A percentile compares a stretch with the other conserved stretches of the same genome.
phyloP scores from a whole-genome alignment of 2,797 vertebrate genomes.

The Alosa sapidissima region DNA sequence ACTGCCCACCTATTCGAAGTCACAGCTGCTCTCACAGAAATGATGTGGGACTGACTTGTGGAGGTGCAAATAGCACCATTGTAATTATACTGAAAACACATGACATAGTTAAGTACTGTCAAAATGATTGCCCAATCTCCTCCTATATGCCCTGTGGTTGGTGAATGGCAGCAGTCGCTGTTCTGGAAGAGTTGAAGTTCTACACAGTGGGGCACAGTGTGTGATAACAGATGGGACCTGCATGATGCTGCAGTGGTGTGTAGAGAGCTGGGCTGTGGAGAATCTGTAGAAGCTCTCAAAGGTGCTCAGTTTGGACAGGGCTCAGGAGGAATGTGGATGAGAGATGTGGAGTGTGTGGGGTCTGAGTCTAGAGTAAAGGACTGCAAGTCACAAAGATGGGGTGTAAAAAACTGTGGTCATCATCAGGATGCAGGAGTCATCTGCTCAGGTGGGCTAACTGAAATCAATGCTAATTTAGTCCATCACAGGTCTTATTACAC shows the following conservation, averaged over 20 bases:
- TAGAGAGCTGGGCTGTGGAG: constrained; percentile 59
- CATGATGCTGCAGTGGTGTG: constrained; percentile 50
- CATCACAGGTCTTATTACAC: background rate
- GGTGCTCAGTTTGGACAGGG: constrained; percentile 32
- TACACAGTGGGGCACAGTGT: constrained; percentile 45
- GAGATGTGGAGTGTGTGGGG: background rate
- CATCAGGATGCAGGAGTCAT: background rate
- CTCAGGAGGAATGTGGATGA: constrained; percentile 20
- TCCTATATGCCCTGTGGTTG: constrained; percentile 13
- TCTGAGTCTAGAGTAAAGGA: background rate
- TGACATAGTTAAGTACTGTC: too few species aligned
- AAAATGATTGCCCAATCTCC: too few species aligned
- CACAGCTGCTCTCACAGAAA: too few species aligned
- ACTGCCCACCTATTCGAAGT: too few species aligned
- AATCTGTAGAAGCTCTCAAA: constrained; percentile 46
- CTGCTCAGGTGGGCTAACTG: background rate
- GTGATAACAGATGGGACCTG: constrained; percentile 49
- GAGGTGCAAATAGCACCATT: too few species aligned
- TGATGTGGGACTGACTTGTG: too few species aligned
- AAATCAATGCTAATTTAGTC: background rate
- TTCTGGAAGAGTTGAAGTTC: constrained; percentile 33
- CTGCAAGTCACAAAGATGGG: background rate
- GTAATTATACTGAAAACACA: too few species aligned
- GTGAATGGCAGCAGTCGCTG: constrained; percentile 10
- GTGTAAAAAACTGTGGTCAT: background rate